Base-by-base conservation (phyloP, 2,888 invertebrate genomes). In the Nymphalis polychloros region DNA sequence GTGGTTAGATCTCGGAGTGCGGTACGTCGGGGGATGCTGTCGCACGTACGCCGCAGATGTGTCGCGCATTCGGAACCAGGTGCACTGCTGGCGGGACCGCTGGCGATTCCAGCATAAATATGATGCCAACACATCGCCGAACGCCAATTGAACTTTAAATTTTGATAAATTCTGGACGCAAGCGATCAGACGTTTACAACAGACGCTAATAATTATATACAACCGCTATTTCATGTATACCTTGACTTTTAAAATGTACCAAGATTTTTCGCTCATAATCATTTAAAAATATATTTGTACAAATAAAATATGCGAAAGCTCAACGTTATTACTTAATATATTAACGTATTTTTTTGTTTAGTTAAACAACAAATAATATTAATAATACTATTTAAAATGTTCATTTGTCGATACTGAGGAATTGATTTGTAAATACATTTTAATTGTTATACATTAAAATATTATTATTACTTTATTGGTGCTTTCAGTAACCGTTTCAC, bases 11-110 rank as follows among this genome's bases (percentile, higher is more conserved):
- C 85, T 96, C 59, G 98, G 98, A 0, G 97, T 96, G 48, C 94
- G 94, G 64, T 97, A 96, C 84, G 94, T 99, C 57, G 98, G 98
- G 27, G 98, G 98, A 0, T 99, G 98, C 79, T 99, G 98, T 85
- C 94, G 97, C 75, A 96, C 97, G 0, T 95, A 95, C 78, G 96
- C 97, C 1, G 93, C 95, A 0, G 97, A 98, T 83, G 95, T 98
- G 48, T 93, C 93, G 13, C 94, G 95, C 74, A 97, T 97, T 77
- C 93, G 94, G 65, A 94, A 94, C 77, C 94, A 94, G 73, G 94
- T 96, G 67, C 84, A 85, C 74, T 87, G 89, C 77, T 93, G 93
- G 93, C 82, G 87, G 10, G 91, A 92, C 76, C 89, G 88, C 70
- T 82, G 81, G 78, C 85, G 88, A 50, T 92, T 91, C 81, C 81